Conservation (phyloP, 2,888 invertebrate species). For the Latheticus oryzae region DNA sequence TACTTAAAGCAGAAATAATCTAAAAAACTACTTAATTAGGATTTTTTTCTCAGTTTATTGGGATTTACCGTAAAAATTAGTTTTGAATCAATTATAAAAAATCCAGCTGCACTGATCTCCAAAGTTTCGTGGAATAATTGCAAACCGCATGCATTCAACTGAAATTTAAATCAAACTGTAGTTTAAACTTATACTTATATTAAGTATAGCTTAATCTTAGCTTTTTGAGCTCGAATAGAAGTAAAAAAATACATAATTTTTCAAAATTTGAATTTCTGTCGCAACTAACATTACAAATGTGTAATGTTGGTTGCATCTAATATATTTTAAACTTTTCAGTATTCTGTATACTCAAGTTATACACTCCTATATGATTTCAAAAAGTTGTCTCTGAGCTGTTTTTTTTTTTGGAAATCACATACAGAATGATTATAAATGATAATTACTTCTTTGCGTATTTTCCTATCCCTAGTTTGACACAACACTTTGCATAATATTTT, state of each 20-base stretch:
- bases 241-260: no score
- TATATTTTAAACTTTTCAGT: no score
- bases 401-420: no score
- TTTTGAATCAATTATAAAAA: conserved; percentile 1
- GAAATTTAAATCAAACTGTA: no score
- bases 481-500: background rate
- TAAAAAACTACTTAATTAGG: conserved; percentile 1
- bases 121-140: conserved; percentile 2
- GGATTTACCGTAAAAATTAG: conserved; percentile 1
- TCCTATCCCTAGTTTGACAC: background rate
- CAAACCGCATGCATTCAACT: background rate
- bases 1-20: conserved; percentile 2
- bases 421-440: no score
- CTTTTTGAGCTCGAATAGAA: no score
- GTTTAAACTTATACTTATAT: no score
- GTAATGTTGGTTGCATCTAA: background rate
- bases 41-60: background rate
- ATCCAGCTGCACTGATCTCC: background rate
- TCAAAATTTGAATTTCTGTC: no score
- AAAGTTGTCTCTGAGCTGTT: no score
- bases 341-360: no score
- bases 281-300: conserved; percentile 6
- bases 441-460: conserved; percentile 1
- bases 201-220: no score
- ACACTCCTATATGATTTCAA: no score